These are phyloP conservation scores for Eriosoma lanigerum DNA, from an alignment of 1,140 invertebrate genomes.

Conservation along the genomic window DNA sequence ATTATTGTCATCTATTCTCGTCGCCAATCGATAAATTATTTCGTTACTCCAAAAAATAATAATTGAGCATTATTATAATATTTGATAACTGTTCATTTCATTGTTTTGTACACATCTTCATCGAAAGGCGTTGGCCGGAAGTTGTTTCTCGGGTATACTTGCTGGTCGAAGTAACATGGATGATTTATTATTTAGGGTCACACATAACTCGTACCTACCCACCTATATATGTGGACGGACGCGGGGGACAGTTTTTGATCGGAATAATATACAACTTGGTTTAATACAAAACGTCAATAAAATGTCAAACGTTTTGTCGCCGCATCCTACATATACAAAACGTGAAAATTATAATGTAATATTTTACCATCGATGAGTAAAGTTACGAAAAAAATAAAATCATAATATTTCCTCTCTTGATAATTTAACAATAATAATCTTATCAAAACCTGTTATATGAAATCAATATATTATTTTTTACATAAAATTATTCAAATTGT, in stretches of 20 bases:
- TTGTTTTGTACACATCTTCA: neutral
- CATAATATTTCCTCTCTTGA: too few species aligned
- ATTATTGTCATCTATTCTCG: too few species aligned
- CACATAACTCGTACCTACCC: neutral
- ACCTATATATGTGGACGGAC: neutral
- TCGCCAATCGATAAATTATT: too few species aligned
- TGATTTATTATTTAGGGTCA: conserved; percentile 24
- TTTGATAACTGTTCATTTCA: conserved; percentile 32
- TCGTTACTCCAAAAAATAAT: neutral
- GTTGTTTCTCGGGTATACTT: conserved; percentile 34
- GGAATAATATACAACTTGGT: neutral
- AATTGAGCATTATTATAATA: neutral
- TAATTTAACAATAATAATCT: too few species aligned
- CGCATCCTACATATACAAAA: neutral
- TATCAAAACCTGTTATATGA: too few species aligned
- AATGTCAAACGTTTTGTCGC: neutral
- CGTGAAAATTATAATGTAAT: neutral
- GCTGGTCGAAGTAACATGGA: conserved; percentile 12
- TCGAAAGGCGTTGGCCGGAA: conserved; percentile 11
- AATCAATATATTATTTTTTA: neutral
- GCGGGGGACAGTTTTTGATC: neutral
- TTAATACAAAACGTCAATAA: conserved; percentile 7
- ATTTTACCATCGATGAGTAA: neutral
- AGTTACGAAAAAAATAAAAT: neutral
- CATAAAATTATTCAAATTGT: neutral